A percentile compares a stretch with the other conserved stretches of the same genome.
phyloP scores from a whole-genome alignment of 2,888 invertebrate species.

The Podabrus alpinus region DNA sequence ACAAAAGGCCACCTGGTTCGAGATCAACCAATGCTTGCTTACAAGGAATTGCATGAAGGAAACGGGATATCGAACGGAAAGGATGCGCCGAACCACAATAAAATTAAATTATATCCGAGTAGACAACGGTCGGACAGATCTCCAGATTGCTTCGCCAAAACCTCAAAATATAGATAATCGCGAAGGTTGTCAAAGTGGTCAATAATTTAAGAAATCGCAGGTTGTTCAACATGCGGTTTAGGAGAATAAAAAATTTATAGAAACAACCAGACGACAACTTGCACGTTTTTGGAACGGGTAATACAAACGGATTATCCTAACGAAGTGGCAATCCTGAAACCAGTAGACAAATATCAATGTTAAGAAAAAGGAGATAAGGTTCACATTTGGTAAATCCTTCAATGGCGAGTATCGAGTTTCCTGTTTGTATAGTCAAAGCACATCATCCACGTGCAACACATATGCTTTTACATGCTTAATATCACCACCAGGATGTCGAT shows the following conservation, averaged over 20 bases:
- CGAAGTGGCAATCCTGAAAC: constrained; percentile 28
- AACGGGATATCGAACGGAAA: neutral
- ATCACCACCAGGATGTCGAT: neutral
- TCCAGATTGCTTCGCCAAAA: neutral
- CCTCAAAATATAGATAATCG: neutral
- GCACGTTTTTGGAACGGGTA: constrained; percentile 32
- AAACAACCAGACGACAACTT: neutral
- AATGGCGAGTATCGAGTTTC: constrained; percentile 28
- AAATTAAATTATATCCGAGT: neutral
- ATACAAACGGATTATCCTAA: constrained; percentile 22
- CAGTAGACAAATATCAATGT: neutral
- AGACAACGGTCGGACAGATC: neutral
- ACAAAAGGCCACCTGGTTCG: constrained; percentile 23
- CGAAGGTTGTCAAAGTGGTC: neutral
- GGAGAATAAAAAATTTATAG: neutral
- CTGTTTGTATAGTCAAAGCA: constrained; percentile 34
- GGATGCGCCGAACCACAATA: neutral
- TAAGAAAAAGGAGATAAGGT: constrained; percentile 19
- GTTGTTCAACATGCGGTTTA: neutral
- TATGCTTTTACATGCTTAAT: constrained; percentile 30
- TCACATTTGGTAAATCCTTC: constrained; percentile 10
- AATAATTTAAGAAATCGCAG: neutral
- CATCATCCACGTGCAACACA: constrained; percentile 38
- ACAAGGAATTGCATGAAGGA: neutral
- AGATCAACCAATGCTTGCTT: constrained; percentile 5